These are phyloP conservation scores for Peromyscus nudipes DNA, from an alignment of 2,797 vertebrate species.

Conservation along the genomic window DNA sequence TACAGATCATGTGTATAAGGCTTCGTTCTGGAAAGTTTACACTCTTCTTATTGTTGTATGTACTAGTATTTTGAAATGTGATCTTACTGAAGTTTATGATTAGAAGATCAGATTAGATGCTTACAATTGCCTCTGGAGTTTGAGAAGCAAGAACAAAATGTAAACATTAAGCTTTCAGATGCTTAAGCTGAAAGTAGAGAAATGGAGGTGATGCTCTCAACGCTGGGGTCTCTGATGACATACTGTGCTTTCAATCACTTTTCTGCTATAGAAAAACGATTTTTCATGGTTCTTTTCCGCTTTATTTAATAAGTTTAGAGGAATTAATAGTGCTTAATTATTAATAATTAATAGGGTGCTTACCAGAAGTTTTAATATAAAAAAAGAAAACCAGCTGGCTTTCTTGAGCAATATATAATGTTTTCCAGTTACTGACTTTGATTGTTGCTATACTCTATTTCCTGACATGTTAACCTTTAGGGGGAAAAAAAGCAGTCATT, in stretches of 20 bases:
- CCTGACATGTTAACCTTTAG: not conserved
- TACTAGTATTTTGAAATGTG: conserved; percentile 34
- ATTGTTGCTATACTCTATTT: not conserved
- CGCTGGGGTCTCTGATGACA: not conserved
- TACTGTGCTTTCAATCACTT: conserved; percentile 2
- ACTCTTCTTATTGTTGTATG: not conserved
- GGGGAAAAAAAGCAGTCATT: not conserved
- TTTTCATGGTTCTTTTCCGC: not conserved
- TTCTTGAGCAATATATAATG: not conserved
- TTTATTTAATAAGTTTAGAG: not conserved
- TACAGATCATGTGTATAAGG: conserved; percentile 5
- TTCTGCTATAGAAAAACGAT: not conserved
- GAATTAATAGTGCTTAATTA: not conserved
- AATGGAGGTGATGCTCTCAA: not conserved
- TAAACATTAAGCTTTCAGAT: conserved; percentile 30
- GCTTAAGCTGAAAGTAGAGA: not conserved
- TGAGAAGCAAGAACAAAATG: not conserved
- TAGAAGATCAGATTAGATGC: not conserved
- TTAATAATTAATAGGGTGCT: too few species aligned
- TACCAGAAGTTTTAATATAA: conserved; percentile 30
- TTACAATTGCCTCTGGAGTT: not conserved
- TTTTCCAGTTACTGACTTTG: not conserved
- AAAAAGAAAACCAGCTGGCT: not conserved
- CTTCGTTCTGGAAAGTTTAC: not conserved
- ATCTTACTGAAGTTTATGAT: not conserved